Evolutionary conservation across 2,888 invertebrate species (phyloP), one percentile per base, ranked within the genome.

Genomic region (Pterostichus madidus): DNA sequence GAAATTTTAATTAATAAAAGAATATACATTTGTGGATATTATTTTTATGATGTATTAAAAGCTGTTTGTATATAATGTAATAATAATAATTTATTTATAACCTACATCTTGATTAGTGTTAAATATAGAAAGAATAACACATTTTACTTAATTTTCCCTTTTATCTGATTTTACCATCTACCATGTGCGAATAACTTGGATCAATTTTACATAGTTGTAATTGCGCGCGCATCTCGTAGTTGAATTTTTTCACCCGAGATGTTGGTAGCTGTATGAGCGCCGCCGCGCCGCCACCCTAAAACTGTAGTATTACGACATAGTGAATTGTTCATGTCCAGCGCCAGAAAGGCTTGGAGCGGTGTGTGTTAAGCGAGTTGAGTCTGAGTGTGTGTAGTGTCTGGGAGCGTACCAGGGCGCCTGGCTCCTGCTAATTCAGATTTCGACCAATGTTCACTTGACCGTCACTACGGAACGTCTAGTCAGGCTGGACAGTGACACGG

Each of bases 401-500:
- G 89, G 88, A 89, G 89, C 88, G 87, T 88, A 87, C 87, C 86
- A 87, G 87, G 88, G 88, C 88, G 88, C 88, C 88, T 87, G 86
- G 87, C 86, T 87, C 84, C 87, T 86, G 87, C 87, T 87, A 87
- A 87, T 87, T 85, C 86, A 86, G 87, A 86, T 87, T 86, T 85
- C 88, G 88, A 88, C 89, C 87, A 88, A 90, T 90, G 90, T 90
- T 89, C 87, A 89, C 90, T 88, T 90, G 89, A 90, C 89, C 89
- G 87, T 87, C 88, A 87, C 88, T 87, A 89, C 88, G 87, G 88
- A 88, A 88, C 87, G 86, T 87, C 87, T 87, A 86, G 86, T 88
- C 87, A 87, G 88, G 87, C 88, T 87, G 89, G 89, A 88, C 87
- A 87, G 88, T 87, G 87, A 87, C 87, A 87, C 87, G 88, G 88